Percentiles rank a stretch among this genome's conserved stretches.
These are phyloP conservation scores for Eupithecia inturbata DNA, from an alignment of 2,888 invertebrate species.

Conservation along the genomic window DNA sequence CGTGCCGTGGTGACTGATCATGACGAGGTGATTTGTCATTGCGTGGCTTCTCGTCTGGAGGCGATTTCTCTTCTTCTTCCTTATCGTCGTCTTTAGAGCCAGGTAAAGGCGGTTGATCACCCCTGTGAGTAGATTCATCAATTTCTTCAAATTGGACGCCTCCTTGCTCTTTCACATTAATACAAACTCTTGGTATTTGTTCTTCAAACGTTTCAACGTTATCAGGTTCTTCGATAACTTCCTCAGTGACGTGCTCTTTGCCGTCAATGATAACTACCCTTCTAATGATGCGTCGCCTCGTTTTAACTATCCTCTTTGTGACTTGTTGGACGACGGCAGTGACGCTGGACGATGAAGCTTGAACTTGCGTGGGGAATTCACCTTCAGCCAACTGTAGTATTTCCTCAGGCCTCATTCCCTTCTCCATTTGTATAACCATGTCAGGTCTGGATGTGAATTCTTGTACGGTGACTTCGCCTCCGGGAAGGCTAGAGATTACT, in stretches of 20 bases:
- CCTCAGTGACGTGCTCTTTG: slow-evolving; percentile 92
- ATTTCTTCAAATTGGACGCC: slow-evolving; percentile 72
- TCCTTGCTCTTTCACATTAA: slow-evolving; percentile 85
- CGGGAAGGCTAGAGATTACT: slow-evolving; percentile 85
- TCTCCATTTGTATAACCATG: slow-evolving; percentile 83
- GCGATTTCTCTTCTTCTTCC: slow-evolving; percentile 34
- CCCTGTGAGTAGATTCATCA: slow-evolving; percentile 58
- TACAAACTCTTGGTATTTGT: slow-evolving; percentile 88
- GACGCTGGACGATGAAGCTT: slow-evolving; percentile 88
- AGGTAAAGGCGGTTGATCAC: slow-evolving; percentile 52
- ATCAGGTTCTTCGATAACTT: slow-evolving; percentile 93
- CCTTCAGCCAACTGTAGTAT: slow-evolving; percentile 73
- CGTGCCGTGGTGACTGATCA: slow-evolving; percentile 31
- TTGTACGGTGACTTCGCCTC: slow-evolving; percentile 85
- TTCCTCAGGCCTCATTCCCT: slow-evolving; percentile 81
- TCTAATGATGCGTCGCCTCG: slow-evolving; percentile 89
- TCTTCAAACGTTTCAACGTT: slow-evolving; percentile 89
- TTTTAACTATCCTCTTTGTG: slow-evolving; percentile 89
- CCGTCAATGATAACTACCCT: slow-evolving; percentile 91
- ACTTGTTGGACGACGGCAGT: slow-evolving; percentile 93
- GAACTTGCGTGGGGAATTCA: slow-evolving; percentile 71
- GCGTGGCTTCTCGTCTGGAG: slow-evolving; percentile 34
- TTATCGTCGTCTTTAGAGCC: slow-evolving; percentile 44
- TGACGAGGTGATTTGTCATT: slow-evolving; percentile 31
- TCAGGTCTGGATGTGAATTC: slow-evolving; percentile 87